A percentile compares a stretch with the other conserved stretches of the same genome.
phyloP scores from a whole-genome alignment of 1,140 invertebrate species.

The Aphidius ervi region DNA sequence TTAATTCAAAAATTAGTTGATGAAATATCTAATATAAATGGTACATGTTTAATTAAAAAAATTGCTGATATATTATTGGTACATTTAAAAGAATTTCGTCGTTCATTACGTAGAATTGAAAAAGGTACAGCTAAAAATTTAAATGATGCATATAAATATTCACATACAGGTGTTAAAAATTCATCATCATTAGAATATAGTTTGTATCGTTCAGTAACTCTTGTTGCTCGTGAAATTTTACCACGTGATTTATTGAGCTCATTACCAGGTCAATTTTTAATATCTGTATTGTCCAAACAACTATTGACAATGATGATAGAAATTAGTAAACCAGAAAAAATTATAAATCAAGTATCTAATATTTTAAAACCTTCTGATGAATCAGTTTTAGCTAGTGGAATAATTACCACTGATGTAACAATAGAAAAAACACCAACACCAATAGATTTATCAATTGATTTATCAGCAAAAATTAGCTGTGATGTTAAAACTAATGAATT shows the following conservation, averaged over 20 bases:
- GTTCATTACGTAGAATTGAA: slow-evolving; percentile 40
- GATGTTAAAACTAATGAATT: no score
- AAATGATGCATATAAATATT: slow-evolving; percentile 47
- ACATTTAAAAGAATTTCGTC: slow-evolving; percentile 47
- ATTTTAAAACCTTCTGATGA: slow-evolving; percentile 29
- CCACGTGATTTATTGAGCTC: slow-evolving; percentile 65
- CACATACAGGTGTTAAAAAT: slow-evolving; percentile 49
- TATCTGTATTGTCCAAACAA: slow-evolving; percentile 60
- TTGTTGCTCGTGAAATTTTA: slow-evolving; percentile 60
- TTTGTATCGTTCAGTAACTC: slow-evolving; percentile 55
- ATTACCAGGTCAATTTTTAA: slow-evolving; percentile 59
- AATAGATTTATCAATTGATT: no score
- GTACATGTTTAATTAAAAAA: slow-evolving; percentile 39
- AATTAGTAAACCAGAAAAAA: slow-evolving; percentile 15
- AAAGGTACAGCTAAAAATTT: slow-evolving; percentile 36
- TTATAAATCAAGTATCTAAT: not conserved
- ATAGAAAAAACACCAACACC: not conserved
- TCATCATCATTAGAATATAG: slow-evolving; percentile 55
- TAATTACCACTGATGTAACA: not conserved
- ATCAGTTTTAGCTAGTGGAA: slow-evolving; percentile 31
- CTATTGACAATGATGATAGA: slow-evolving; percentile 45
- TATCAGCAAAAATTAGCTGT: no score
- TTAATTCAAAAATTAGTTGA: slow-evolving; percentile 33
- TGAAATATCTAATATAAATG: slow-evolving; percentile 34
- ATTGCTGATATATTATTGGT: slow-evolving; percentile 41